phyloP scores from a whole-genome alignment of 1,140 invertebrate genomes.

The Cyphomyrmex costatus region DNA sequence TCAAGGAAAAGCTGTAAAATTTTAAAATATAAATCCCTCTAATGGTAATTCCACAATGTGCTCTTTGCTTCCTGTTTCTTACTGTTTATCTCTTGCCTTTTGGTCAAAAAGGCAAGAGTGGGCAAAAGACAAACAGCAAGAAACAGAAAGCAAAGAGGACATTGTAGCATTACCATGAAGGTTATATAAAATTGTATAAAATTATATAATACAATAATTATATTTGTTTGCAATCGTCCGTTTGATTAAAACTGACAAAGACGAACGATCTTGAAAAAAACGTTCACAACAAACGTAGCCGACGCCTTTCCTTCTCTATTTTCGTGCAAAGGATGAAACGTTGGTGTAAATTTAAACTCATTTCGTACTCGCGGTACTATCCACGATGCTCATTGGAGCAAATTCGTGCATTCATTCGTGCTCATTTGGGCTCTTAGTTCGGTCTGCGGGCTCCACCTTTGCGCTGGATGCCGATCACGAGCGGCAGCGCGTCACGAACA shows the following conservation, averaged over 20 bases:
- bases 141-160: no score
- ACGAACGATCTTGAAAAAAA: not conserved
- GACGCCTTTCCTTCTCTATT: not conserved
- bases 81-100: no score
- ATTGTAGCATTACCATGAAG: no score
- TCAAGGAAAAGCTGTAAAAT: no score
- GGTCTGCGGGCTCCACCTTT: not conserved
- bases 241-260: not conserved
- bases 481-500: conserved; percentile 36
- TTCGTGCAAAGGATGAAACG: not conserved
- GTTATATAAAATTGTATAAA: no score
- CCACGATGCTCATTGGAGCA: conserved; percentile 12
- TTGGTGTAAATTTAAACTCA: conserved; percentile 1
- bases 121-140: no score
- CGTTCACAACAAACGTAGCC: not conserved
- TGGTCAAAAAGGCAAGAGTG: no score
- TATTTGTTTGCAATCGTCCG: not conserved
- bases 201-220: no score
- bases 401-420: conserved; percentile 20
- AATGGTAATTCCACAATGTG: no score
- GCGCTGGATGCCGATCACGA: conserved; percentile 42
- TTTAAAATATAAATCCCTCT: no score
- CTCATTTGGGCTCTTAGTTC: conserved; percentile 7
- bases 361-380: conserved; percentile 6
- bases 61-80: no score